Conservation (phyloP, 64 coral and sea anemone species). For the Acropora tenuis region DNA sequence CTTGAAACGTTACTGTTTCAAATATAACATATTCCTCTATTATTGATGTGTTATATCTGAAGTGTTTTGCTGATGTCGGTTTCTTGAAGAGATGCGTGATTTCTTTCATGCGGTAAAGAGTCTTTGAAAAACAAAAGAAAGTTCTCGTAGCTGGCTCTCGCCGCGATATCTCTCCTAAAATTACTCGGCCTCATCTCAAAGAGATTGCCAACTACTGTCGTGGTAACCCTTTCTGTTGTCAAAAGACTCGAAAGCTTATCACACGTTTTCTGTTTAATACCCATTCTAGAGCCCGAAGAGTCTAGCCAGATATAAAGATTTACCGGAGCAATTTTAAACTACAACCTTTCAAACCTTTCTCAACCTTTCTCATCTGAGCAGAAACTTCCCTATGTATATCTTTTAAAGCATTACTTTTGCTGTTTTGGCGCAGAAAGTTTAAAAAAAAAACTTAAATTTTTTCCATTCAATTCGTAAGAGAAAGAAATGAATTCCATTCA, state of each 20-base stretch:
- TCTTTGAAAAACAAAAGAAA: not conserved
- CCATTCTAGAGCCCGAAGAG: too few species aligned
- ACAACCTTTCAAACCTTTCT: too few species aligned
- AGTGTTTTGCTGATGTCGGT: not conserved
- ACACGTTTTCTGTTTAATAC: too few species aligned
- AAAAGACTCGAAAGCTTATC: too few species aligned
- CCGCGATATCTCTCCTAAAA: not conserved
- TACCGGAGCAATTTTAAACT: too few species aligned
- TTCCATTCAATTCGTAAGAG: not conserved
- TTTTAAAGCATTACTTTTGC: not conserved
- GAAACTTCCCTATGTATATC: too few species aligned
- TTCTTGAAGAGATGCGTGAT: not conserved
- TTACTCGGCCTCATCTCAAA: too few species aligned
- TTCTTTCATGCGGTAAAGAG: constrained; percentile 8
- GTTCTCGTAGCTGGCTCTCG: not conserved
- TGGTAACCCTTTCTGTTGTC: too few species aligned
- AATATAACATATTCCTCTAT: not conserved
- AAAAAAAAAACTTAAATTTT: not conserved
- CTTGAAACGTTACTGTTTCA: not conserved
- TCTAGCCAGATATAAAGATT: too few species aligned
- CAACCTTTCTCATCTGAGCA: too few species aligned
- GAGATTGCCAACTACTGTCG: too few species aligned
- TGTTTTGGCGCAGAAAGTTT: not conserved
- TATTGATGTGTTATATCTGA: not conserved
- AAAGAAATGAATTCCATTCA: not conserved